A percentile compares a stretch with the other conserved stretches of the same genome.
These are phyloP conservation scores for Tapirus terrestris DNA, from an alignment of 2,113 vertebrate genomes.

Conservation along the genomic window DNA sequence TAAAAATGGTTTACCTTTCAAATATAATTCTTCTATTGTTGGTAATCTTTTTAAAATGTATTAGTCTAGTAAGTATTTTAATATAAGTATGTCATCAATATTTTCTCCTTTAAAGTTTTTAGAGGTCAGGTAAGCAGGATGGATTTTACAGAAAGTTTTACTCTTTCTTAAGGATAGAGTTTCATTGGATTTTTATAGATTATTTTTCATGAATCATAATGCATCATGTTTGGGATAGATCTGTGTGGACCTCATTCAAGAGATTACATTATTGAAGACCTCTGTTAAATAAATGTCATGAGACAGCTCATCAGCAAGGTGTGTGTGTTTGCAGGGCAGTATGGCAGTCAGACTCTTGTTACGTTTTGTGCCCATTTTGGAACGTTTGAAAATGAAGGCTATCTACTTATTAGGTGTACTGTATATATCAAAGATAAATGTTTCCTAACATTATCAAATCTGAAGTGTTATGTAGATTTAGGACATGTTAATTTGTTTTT, in stretches of 20 bases:
- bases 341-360: not conserved
- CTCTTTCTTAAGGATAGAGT: not conserved
- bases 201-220: constrained; percentile 12
- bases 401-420: not conserved
- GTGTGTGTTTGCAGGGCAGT: not conserved
- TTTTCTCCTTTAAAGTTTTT: not conserved
- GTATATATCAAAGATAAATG: not conserved
- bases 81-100: not conserved
- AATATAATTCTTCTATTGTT: not conserved
- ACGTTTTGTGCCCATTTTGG: not conserved
- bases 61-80: constrained; percentile 38
- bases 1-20: constrained; percentile 30
- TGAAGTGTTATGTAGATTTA: constrained; percentile 11
- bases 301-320: not conserved
- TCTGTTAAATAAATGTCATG: not conserved
- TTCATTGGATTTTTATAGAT: not conserved
- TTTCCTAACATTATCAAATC: constrained; percentile 9
- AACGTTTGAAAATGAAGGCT: not conserved
- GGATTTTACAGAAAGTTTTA: constrained; percentile 9
- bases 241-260: not conserved
- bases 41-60: not conserved
- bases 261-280: not conserved
- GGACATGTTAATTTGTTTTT: not conserved
- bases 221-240: not conserved
- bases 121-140: not conserved